Evolutionary conservation across 1,140 invertebrate species (phyloP).

Genomic region (Drosophila mauritiana): DNA sequence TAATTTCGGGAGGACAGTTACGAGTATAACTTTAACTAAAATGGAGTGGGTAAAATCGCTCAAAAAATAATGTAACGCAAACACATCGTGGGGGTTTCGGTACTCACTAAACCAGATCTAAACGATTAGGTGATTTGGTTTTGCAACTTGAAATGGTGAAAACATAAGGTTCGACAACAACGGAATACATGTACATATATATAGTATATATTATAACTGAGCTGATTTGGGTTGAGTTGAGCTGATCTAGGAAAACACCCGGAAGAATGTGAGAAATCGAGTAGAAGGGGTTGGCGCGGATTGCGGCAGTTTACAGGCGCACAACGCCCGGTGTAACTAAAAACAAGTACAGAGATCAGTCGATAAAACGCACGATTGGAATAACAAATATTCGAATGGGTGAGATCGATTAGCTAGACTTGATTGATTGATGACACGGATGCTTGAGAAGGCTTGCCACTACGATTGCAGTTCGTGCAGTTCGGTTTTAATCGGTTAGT

Average conservation of each 20-base stretch:
- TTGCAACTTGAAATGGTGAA: constrained; percentile 40
- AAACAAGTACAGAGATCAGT: constrained; percentile 74
- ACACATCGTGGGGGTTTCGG: constrained; percentile 39
- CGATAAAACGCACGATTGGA: constrained; percentile 23
- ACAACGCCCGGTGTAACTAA: constrained; percentile 78
- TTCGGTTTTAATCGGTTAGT: constrained; percentile 39
- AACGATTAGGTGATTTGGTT: constrained; percentile 55
- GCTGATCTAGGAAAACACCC: constrained; percentile 53
- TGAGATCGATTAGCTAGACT: constrained; percentile 3
- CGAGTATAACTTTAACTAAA: constrained; percentile 5
- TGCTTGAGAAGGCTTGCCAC: constrained; percentile 11
- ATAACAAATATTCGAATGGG: not conserved
- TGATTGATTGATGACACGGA: constrained; percentile 25
- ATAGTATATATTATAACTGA: constrained; percentile 40
- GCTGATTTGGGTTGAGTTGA: constrained; percentile 34
- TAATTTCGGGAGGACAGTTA: constrained; percentile 13
- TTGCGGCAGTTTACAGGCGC: constrained; percentile 62
- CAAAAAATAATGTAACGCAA: constrained; percentile 49
- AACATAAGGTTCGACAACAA: constrained; percentile 48
- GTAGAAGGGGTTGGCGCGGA: constrained; percentile 53
- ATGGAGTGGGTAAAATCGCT: constrained; percentile 25
- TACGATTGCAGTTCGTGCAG: constrained; percentile 10
- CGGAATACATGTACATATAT: constrained; percentile 45
- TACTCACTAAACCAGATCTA: constrained; percentile 76
- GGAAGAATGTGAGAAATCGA: constrained; percentile 62